phyloP scores from a whole-genome alignment of 2,888 invertebrate species.

The Melanophora roralis region DNA sequence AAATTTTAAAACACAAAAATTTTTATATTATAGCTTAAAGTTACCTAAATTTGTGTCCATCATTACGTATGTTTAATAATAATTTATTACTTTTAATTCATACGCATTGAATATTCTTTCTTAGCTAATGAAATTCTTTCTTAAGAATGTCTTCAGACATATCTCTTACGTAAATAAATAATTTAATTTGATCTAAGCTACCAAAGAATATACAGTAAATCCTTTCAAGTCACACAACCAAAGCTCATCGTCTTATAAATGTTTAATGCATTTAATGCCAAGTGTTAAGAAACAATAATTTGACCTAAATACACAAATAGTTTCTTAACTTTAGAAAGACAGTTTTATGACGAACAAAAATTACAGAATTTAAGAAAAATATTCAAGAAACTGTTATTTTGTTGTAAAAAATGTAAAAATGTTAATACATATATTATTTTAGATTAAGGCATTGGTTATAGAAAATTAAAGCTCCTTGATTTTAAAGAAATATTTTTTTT shows the following conservation, averaged over 20 bases:
- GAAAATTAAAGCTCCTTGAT: no score
- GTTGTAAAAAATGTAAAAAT: neutral
- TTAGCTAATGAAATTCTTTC: neutral
- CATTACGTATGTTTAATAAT: neutral
- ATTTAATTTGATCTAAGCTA: neutral
- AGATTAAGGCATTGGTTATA: no score
- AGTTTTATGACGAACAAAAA: neutral
- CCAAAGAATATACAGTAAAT: neutral
- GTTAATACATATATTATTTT: no score
- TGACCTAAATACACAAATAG: conserved; percentile 42
- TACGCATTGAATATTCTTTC: neutral
- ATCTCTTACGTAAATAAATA: neutral
- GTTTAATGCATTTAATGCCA: conserved; percentile 35
- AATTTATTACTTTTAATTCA: neutral
- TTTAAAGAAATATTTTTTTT: no score
- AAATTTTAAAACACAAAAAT: no score
- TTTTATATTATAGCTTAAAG: no score
- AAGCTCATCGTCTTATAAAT: neutral
- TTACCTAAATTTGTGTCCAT: no score
- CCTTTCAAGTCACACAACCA: neutral
- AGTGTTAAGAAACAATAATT: conserved; percentile 50
- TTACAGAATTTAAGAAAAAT: neutral
- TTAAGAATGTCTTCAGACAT: neutral
- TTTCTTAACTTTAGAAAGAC: neutral
- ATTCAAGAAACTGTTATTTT: neutral